Percentiles rank a stretch among this genome's conserved stretches.
These are phyloP conservation scores for Echinarachnius parma DNA, from an alignment of 53 echinoderm and acorn worm genomes.

Conservation along the genomic window DNA sequence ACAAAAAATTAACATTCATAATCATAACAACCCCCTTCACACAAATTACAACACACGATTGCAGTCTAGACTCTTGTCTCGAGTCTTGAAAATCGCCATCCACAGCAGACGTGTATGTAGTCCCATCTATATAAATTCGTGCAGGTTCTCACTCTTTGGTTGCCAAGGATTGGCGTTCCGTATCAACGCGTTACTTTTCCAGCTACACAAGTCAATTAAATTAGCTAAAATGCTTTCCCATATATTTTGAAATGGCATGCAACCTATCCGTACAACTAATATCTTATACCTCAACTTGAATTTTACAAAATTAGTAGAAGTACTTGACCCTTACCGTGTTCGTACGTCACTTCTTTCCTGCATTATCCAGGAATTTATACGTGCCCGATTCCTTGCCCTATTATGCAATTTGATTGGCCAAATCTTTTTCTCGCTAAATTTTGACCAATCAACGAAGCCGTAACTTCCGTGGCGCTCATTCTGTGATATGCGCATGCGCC, in stretches of 20 bases:
- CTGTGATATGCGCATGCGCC: constrained; percentile 39
- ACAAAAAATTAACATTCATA: no score
- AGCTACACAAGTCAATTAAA: background rate
- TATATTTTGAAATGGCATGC: no score
- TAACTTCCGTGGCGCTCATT: constrained; percentile 2
- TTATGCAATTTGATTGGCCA: constrained; percentile 51
- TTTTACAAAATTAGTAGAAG: background rate
- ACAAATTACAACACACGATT: no score
- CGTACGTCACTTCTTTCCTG: background rate
- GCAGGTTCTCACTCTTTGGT: no score
- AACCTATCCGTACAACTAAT: no score
- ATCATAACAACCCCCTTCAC: no score
- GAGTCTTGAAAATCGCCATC: no score
- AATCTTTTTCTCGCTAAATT: constrained; percentile 24
- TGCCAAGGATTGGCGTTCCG: constrained; percentile 73
- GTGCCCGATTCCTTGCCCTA: background rate
- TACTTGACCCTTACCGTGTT: background rate
- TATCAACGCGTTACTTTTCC: constrained; percentile 52
- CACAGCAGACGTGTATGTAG: no score
- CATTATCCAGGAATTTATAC: constrained; percentile 55
- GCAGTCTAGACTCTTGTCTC: no score
- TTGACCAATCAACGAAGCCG: constrained; percentile 57
- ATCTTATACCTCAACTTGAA: no score
- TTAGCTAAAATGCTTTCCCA: no score
- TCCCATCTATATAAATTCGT: no score